Evolutionary conservation across 2,113 vertebrate genomes (phyloP).

Genomic region (Semicossyphus pulcher): DNA sequence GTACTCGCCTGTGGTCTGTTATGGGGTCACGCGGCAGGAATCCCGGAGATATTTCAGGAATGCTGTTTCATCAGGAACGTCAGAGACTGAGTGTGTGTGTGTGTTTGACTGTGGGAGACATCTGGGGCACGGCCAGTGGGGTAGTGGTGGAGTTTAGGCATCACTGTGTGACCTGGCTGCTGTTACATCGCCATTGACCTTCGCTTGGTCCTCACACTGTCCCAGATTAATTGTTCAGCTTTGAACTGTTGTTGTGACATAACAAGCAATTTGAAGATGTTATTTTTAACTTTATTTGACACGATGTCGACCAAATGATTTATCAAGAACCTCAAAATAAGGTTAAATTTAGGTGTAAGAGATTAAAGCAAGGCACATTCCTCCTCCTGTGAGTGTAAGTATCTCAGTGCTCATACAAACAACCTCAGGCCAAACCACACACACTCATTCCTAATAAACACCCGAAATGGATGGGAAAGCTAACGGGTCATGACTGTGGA

Average conservation of each 20-base stretch:
- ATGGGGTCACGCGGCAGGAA: constrained; percentile 56
- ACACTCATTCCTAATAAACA: constrained; percentile 34
- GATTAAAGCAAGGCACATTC: constrained; percentile 22
- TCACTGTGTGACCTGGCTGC: constrained; percentile 3
- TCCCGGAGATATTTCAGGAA: constrained; percentile 70
- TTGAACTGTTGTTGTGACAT: no score
- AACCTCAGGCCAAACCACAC: constrained; percentile 54
- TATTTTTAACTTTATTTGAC: no score
- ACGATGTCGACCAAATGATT: neutral
- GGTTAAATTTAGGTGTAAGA: constrained; percentile 1
- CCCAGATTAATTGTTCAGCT: neutral
- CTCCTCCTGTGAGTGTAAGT: constrained; percentile 19
- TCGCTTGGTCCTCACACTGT: neutral
- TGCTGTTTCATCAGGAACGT: constrained; percentile 47
- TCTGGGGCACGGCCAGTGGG: constrained; percentile 11
- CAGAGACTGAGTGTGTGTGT: constrained; percentile 12
- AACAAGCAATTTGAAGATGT: no score
- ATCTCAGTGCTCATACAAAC: constrained; percentile 28
- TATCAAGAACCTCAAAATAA: no score
- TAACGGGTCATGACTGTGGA: constrained; percentile 39
- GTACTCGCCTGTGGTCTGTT: constrained; percentile 17
- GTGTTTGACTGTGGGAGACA: constrained; percentile 25
- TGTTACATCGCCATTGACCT: constrained; percentile 39
- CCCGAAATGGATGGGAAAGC: constrained; percentile 39
- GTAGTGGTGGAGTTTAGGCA: neutral